Evolutionary conservation across 2,888 invertebrate species (phyloP).

Genomic region (Ophion costatus): DNA sequence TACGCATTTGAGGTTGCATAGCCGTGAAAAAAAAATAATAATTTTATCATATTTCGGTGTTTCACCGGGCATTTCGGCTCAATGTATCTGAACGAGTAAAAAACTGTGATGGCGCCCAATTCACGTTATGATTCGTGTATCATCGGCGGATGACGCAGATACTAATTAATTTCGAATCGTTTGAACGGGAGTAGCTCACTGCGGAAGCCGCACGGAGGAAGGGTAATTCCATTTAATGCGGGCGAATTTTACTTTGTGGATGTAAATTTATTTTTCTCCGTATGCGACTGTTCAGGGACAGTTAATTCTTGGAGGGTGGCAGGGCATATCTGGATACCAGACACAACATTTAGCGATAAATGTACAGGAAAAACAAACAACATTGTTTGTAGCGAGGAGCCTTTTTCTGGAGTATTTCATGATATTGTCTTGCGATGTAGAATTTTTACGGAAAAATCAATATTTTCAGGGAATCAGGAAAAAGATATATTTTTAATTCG

Average conservation of each 20-base stretch:
- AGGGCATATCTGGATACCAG: background rate
- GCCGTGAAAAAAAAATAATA: constrained; percentile 1
- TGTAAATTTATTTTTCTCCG: background rate
- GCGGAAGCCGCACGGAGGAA: background rate
- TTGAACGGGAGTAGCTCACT: background rate
- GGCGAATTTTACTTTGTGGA: background rate
- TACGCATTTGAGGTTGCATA: background rate
- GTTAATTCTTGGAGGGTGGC: background rate
- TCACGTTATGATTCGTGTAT: background rate
- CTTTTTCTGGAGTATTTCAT: background rate
- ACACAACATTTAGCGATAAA: background rate
- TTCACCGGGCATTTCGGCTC: background rate
- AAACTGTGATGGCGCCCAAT: background rate
- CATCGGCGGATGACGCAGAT: background rate
- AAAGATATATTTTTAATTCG: no score
- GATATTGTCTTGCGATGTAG: background rate
- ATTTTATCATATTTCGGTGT: background rate
- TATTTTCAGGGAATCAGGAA: background rate
- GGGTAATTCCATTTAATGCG: background rate
- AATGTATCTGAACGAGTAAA: background rate
- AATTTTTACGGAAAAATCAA: no score
- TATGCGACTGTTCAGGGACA: background rate
- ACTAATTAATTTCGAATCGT: background rate
- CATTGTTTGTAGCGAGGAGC: background rate
- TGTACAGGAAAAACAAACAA: background rate